A percentile compares a stretch with the other conserved stretches of the same genome.
These are phyloP conservation scores for Pseudoatta argentina DNA, from an alignment of 1,140 invertebrate genomes.

Conservation along the genomic window DNA sequence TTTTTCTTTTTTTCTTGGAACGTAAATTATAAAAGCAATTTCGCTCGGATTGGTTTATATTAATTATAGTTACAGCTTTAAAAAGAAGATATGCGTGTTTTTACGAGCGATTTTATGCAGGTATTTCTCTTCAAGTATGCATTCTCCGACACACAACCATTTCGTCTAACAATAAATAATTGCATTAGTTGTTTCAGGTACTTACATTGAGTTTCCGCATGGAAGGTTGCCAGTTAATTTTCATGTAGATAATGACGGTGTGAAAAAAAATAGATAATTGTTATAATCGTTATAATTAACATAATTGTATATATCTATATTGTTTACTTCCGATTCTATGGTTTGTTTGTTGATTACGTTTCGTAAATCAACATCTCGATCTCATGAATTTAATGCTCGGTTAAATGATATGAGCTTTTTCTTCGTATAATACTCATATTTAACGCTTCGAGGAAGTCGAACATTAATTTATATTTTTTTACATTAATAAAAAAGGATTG, in stretches of 20 bases:
- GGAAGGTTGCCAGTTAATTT: constrained; percentile 49
- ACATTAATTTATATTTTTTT: constrained; percentile 15
- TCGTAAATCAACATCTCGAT: constrained; percentile 35
- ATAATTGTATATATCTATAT: constrained; percentile 56
- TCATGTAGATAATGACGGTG: constrained; percentile 71
- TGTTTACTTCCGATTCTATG: constrained; percentile 49
- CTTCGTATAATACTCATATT: background rate
- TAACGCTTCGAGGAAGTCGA: background rate
- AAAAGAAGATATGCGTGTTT: background rate
- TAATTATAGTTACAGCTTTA: constrained; percentile 12
- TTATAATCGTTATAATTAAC: constrained; percentile 55
- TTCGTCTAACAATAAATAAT: constrained; percentile 43
- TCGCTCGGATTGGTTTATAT: background rate
- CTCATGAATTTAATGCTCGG: constrained; percentile 41
- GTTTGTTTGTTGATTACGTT: constrained; percentile 24
- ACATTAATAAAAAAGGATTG: too few relatives aligned
- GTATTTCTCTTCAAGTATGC: background rate
- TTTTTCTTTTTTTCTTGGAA: background rate
- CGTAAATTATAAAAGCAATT: background rate
- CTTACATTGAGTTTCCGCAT: constrained; percentile 44
- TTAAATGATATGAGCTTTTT: background rate
- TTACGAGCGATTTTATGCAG: background rate
- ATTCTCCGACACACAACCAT: background rate
- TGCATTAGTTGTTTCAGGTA: constrained; percentile 24
- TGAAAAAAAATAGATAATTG: constrained; percentile 68